Evolutionary conservation across 1,140 invertebrate genomes (phyloP).

Genomic region (Caenorhabditis remanei): DNA sequence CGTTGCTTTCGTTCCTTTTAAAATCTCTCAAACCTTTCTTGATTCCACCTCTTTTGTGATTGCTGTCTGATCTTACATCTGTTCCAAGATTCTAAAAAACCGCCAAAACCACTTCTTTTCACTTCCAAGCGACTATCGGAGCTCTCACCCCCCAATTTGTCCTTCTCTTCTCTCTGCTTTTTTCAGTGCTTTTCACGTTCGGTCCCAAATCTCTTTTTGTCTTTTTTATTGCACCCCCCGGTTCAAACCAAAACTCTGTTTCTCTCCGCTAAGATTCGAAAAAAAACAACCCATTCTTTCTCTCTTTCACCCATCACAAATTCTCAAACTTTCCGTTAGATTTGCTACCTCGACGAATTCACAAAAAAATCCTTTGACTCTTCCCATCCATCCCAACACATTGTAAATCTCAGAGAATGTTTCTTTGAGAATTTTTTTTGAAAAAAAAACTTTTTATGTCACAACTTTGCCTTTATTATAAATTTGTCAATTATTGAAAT

Average conservation of each 20-base stretch:
- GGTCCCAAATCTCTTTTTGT: neutral
- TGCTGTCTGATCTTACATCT: constrained; percentile 34
- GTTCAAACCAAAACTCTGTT: neutral
- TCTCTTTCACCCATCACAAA: neutral
- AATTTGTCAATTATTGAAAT: neutral
- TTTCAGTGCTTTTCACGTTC: neutral
- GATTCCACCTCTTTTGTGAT: constrained; percentile 4
- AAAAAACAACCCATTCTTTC: neutral
- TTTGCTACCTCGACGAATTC: constrained; percentile 28
- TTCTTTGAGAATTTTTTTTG: neutral
- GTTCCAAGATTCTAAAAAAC: neutral
- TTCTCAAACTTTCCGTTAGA: constrained; percentile 51
- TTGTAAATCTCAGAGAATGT: constrained; percentile 5
- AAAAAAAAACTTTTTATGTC: neutral
- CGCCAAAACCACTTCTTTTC: neutral
- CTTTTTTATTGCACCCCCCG: neutral
- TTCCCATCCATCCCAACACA: neutral
- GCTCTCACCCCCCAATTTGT: constrained; percentile 35
- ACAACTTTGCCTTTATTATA: neutral
- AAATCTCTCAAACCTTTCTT: neutral
- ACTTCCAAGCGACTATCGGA: constrained; percentile 34
- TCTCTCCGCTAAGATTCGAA: constrained; percentile 2
- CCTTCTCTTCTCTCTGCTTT: neutral
- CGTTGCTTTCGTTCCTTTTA: constrained; percentile 16
- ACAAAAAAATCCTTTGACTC: neutral